Percentiles rank a stretch among this genome's conserved stretches.
phyloP scores from a whole-genome alignment of 2,888 invertebrate genomes.

The Alcis repandata region DNA sequence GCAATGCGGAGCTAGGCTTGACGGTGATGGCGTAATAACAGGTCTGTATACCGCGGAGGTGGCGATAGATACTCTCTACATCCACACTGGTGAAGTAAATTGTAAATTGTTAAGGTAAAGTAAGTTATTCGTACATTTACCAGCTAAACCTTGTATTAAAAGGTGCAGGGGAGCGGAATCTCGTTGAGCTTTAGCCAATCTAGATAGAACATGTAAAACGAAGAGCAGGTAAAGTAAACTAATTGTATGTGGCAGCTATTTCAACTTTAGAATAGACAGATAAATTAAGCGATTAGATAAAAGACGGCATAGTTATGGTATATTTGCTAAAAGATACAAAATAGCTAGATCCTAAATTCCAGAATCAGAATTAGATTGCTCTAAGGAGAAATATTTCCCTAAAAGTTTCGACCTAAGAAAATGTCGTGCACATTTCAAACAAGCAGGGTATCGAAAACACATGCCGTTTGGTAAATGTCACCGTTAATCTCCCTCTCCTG shows the following conservation, averaged over 20 bases:
- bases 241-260: too few relatives aligned
- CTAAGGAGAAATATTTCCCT: too few relatives aligned
- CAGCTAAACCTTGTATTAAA: background rate
- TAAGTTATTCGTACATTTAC: background rate
- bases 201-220: background rate
- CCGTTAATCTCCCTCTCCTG: conserved; percentile 83
- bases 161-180: background rate
- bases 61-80: conserved; percentile 5
- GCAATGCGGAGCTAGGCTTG: conserved; percentile 16
- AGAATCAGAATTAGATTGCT: too few relatives aligned
- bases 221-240: too few relatives aligned
- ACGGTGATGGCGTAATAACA: conserved; percentile 30
- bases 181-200: background rate
- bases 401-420: background rate
- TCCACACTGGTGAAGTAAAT: background rate
- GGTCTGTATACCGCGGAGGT: conserved; percentile 4
- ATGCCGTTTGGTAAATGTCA: conserved; percentile 83
- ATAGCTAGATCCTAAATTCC: too few relatives aligned
- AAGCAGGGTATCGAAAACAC: conserved; percentile 34
- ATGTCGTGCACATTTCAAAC: conserved; percentile 15
- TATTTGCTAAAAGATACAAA: too few relatives aligned
- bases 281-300: too few relatives aligned
- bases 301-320: too few relatives aligned
- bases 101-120: too few relatives aligned
- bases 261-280: too few relatives aligned